Evolutionary conservation across 1,140 invertebrate species (phyloP), one percentile per base, ranked within the genome.

Genomic region (Oryzaephilus surinamensis): DNA sequence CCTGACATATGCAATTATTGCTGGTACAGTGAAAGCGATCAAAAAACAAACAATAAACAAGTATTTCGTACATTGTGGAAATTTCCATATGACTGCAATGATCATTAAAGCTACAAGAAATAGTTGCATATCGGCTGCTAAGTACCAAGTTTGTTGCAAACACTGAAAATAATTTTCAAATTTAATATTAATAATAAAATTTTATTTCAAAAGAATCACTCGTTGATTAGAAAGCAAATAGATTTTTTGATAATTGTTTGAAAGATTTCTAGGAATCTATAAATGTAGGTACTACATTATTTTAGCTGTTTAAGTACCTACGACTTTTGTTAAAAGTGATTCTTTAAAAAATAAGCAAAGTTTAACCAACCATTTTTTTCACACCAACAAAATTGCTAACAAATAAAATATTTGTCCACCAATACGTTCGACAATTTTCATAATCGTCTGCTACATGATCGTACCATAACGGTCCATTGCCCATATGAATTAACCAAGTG

Each of bases 331-430:
- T 10, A 52, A 11, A 6, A 20, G 28, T 13, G 54, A 66, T 46
- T 2, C 65, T 21, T 32, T 63, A 55, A 10, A 56, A 54, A 6
- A 64, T 16, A 27, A 52, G 42, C 39, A 55, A 63, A 15, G 63
- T 43, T 30, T 66, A 64, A 51, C 61, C 65, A 54, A 64, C 62
- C 53, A 61, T 61, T 42, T 57, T 36, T 24, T 50, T 38, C 2
- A 41, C 32, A 21, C 64, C 46, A 12, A 72, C 49, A 20, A 73
- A 63, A 52, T 75, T 77, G 46, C 70, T 74, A 11, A 76, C 52
- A 46, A 72, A 74, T 0, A 76, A 52, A 0, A 76, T 32, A 52
- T 74, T 73, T 0, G 55, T 60, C 74, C 58, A 61, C 50, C 57
- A 52, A 40, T 60, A 56, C 29, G 52, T 40, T 26, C 55, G 39